Base-by-base conservation (phyloP, 2,888 invertebrate genomes). In the Cephus sareptanus region DNA sequence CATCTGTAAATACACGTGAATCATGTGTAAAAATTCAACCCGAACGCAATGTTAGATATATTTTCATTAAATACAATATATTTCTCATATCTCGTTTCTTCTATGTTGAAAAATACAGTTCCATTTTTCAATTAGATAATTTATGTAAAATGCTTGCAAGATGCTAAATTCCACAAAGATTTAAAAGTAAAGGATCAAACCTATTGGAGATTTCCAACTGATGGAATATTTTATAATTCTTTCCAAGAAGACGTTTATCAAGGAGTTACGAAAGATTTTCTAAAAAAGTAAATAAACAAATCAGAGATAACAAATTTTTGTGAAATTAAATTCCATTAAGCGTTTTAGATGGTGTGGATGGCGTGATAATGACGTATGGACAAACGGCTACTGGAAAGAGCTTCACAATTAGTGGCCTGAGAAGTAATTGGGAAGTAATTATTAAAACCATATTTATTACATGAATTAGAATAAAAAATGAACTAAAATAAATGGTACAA, bases 331-430 rank as follows among this genome's bases (percentile, higher is more conserved):
- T 56, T 40, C 70, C 73, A 86, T 87, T 79, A 76, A 92, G 90
- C 77, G 86, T 89, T 81, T 81, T 91, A 81, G 85, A 85, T 34
- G 92, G 92, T 1, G 84, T 83, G 69, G 89, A 87, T 83, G 91
- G 88, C 15, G 84, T 92, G 31, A 84, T 93, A 75, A 82, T 91
- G 74, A 86, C 89, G 74, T 92, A 89, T 81, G 92, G 93, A 1
- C 92, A 92, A 87, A 92, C 91, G 0, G 92, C 92, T 35, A 89
- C 90, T 31, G 92, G 87, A 69, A 87, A 87, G 68, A 87, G 87
- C 70, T 87, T 87, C 75, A 87, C 88, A 1, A 77, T 81, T 6
- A 79, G 79, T 11, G 85, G 85, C 31, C 68, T 87, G 0, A 79
- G 81, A 68, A 87, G 83, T 77, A 84, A 83, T 71, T 87, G 86